A percentile compares a stretch with the other conserved stretches of the same genome.
These are phyloP conservation scores for Halesus radiatus DNA, from an alignment of 1,140 invertebrate genomes.

Conservation along the genomic window DNA sequence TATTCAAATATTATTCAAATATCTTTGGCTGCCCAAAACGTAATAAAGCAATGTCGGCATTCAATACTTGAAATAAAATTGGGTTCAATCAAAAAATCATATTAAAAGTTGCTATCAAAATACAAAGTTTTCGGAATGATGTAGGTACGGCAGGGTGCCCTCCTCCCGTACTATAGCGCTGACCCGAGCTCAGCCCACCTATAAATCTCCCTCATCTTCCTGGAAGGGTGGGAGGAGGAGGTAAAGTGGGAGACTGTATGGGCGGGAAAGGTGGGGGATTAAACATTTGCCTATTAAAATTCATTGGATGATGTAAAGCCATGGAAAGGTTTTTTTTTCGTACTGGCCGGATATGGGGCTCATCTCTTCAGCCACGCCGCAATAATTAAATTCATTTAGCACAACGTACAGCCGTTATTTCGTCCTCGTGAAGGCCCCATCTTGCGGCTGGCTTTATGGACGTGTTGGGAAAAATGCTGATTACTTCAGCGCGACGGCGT, in stretches of 20 bases:
- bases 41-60: background rate
- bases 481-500: background rate
- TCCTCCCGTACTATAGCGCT: background rate
- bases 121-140: slow-evolving; percentile 1
- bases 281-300: slow-evolving; percentile 42
- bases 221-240: background rate
- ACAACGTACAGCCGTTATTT: slow-evolving; percentile 3
- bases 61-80: background rate
- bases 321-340: slow-evolving; percentile 30
- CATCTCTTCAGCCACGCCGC: slow-evolving; percentile 26
- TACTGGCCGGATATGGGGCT: slow-evolving; percentile 14
- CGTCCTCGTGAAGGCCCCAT: background rate
- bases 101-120: slow-evolving; percentile 10
- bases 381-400: slow-evolving; percentile 41
- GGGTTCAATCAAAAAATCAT: slow-evolving; percentile 5
- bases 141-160: background rate
- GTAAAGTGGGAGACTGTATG: background rate
- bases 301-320: slow-evolving; percentile 38
- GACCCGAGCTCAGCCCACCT: slow-evolving; percentile 7
- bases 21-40: background rate
- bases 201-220: background rate
- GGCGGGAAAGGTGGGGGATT: slow-evolving; percentile 3
- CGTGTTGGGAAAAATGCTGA: slow-evolving; percentile 24
- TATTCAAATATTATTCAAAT: background rate
- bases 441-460: slow-evolving; percentile 11